Evolutionary conservation across 2,113 vertebrate genomes (phyloP), one percentile per base, ranked within the genome.

Genomic region (Cololabis saira): DNA sequence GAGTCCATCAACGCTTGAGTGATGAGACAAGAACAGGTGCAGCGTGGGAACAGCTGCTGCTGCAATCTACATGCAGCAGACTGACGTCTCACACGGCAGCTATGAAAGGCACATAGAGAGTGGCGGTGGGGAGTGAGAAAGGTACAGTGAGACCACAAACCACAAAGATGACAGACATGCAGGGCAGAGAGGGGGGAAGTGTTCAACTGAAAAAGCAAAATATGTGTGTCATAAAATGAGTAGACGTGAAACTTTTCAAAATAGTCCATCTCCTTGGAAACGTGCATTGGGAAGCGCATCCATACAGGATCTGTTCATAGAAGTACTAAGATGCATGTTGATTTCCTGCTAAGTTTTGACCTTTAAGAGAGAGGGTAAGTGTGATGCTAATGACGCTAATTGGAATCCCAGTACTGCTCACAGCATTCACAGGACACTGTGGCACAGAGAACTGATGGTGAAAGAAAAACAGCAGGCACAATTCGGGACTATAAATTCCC

Each of bases 21-120:
- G 91, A 94, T 93, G 89, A 92, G 79, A 86, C 66, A 76, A 54
- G 81, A 92, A 91, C 93, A 94, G 93, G 93, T 94, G 93, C 91
- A 83, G 83, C 21, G 12, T 60, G 60, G 71, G 52, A 84, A 80
- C 74, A 62, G 84, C 92, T 92, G 92, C 92, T 92, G 92, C 90
- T 72, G 74, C 69, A 45, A 83, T 54, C 67, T 63, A 66, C 67
- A 78, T 66, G 45, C 71, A 51, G 17, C 37, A 59, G 42, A 71
- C 71, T 64, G 42, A 76, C 64, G 24, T 49, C 74, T 48, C 66
- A 45, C 65, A 52, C 54, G 55, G 71, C 49, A 52, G 78, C 74
- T 82, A 76, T 75, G 76, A 80, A 55, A 52, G 65, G 53, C 76
- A 81, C 80, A 78, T 50, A 61, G 49, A 63, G 64, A 58, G 59